Conservation (phyloP, 2,888 invertebrate species). For the Catocala nupta region DNA sequence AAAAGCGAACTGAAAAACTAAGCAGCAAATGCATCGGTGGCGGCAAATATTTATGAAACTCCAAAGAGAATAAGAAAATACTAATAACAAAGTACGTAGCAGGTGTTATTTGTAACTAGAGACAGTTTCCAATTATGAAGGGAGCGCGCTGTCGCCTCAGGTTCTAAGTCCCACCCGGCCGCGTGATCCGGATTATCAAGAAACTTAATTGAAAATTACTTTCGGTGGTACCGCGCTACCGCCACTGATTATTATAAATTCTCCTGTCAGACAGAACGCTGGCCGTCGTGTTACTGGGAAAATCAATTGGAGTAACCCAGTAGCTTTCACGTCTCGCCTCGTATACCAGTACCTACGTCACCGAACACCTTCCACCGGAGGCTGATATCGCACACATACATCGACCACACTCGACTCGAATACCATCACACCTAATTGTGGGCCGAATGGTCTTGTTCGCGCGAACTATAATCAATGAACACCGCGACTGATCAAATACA, state of each 20-base stretch:
- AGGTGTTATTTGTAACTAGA: conserved; percentile 72
- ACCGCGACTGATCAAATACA: conserved; percentile 66
- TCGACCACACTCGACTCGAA: conserved; percentile 39
- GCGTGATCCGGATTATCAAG: conserved; percentile 83
- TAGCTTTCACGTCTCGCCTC: conserved; percentile 64
- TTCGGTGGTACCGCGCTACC: conserved; percentile 72
- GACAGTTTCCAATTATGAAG: conserved; percentile 79
- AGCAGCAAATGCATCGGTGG: conserved; percentile 23
- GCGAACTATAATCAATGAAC: conserved; percentile 68
- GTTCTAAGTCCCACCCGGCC: conserved; percentile 63
- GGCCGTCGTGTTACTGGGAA: conserved; percentile 59
- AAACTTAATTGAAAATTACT: conserved; percentile 84
- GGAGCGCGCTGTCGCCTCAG: conserved; percentile 69
- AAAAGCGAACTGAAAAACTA: conserved; percentile 50
- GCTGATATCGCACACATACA: conserved; percentile 29
- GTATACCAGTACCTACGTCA: conserved; percentile 30
- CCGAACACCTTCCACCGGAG: conserved; percentile 16
- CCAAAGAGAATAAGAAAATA: conserved; percentile 37
- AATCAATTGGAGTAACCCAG: conserved; percentile 69
- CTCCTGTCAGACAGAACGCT: conserved; percentile 71
- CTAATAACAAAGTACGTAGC: conserved; percentile 53
- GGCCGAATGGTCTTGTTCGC: conserved; percentile 57
- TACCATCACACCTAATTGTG: conserved; percentile 54
- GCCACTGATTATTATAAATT: conserved; percentile 76
- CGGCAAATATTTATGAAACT: conserved; percentile 45